phyloP scores from a whole-genome alignment of 2,113 vertebrate genomes.

The Tachycineta bicolor region DNA sequence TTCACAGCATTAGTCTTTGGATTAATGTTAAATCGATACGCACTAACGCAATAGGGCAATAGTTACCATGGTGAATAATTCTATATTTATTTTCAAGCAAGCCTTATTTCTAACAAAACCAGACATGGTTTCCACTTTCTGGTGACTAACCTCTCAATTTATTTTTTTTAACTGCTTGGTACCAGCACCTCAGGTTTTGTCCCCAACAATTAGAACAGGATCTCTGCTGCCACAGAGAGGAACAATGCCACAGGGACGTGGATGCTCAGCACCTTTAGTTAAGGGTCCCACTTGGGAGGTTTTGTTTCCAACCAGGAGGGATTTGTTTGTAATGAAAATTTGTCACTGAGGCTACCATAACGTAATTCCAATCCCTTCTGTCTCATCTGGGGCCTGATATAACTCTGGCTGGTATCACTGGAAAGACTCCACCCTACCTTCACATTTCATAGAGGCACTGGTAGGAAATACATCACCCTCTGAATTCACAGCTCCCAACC shows the following conservation, averaged over 20 bases:
- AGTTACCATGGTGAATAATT: slow-evolving; percentile 54
- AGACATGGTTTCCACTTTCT: slow-evolving; percentile 51
- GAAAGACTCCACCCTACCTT: not conserved
- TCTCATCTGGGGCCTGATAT: not conserved
- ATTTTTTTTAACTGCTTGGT: slow-evolving; percentile 6
- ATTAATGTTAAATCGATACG: slow-evolving; percentile 38
- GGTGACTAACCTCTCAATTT: slow-evolving; percentile 26
- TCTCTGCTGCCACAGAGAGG: not conserved
- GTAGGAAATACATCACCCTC: not conserved
- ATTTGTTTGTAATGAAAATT: not conserved
- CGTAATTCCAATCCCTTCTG: not conserved
- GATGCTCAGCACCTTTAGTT: not conserved
- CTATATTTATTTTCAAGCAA: slow-evolving; percentile 65
- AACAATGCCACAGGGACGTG: accelerated
- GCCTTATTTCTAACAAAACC: slow-evolving; percentile 54
- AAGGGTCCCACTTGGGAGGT: not conserved
- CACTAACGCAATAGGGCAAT: slow-evolving; percentile 20
- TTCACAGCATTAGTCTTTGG: slow-evolving; percentile 48
- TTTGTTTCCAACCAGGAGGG: not conserved
- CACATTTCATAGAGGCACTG: not conserved
- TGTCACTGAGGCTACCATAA: not conserved
- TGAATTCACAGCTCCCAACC: not conserved
- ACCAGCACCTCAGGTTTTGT: not conserved
- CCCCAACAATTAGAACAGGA: not conserved
- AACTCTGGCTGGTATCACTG: not conserved